Evolutionary conservation across 2,888 invertebrate species (phyloP), one percentile per base, ranked within the genome.

Genomic region (Sarcophaga variegata): DNA sequence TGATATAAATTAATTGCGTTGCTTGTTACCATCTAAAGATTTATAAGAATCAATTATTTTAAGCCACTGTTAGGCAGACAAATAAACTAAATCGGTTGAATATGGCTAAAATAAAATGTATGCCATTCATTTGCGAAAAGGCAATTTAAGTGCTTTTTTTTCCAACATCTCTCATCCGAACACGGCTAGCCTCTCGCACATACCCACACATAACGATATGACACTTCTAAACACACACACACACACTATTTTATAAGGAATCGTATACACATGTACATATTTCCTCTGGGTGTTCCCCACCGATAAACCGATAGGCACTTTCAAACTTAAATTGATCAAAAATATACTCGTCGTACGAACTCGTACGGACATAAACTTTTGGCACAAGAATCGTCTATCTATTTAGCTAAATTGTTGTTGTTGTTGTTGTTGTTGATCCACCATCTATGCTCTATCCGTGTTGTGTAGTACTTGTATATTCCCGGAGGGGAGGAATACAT

Each of bases 121-220:
- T 86, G 86, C 87, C 84, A 84, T 84, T 84, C 62, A 87, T 84
- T 84, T 84, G 87, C 84, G 70, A 83, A 79, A 78, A 87, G 87
- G 66, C 87, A 84, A 84, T 84, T 87, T 82, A 84, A 87, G 87
- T 82, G 87, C 79, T 84, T 81, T 83, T 83, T 78, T 45, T 79
- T 70, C 72, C 72, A 78, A 37, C 37, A 37, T 72, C 27, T 78
- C 77, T 67, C 22, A 22, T 64, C 54, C 54, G 3, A 54, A 54
- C 54, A 14, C 54, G 12, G 59, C 67, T 77, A 54, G 72, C 69
- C 64, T 78, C 54, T 54, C 54, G 12, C 81, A 71, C 72, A 86
- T 67, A 76, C 77, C 76, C 79, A 64, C 79, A 70, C 64, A 78
- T 45, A 75, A 20, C 64, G n/a, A 25, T 45, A 70, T 76, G 76